phyloP scores from a whole-genome alignment of 1,140 invertebrate genomes.

The Drosophila ironensis region DNA sequence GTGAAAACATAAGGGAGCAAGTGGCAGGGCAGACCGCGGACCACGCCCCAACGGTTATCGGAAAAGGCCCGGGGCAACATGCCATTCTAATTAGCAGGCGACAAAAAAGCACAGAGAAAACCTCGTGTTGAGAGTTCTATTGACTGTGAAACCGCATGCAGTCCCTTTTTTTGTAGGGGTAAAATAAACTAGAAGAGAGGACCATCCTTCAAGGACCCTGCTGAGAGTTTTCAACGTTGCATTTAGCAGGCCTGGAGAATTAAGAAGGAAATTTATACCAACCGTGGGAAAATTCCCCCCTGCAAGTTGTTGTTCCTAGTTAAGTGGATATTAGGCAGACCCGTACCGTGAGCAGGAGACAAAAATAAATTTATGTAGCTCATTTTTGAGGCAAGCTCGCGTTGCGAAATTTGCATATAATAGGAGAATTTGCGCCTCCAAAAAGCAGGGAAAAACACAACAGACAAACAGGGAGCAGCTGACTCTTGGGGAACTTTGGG shows the following conservation, averaged over 20 bases:
- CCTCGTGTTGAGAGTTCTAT: slow-evolving; percentile 48
- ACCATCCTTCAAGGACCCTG: neutral
- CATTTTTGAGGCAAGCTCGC: slow-evolving; percentile 50
- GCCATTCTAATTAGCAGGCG: slow-evolving; percentile 49
- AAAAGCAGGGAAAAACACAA: neutral
- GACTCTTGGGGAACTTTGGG: slow-evolving; percentile 37
- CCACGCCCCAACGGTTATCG: slow-evolving; percentile 39
- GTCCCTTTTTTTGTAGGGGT: slow-evolving; percentile 18
- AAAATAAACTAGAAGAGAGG: slow-evolving; percentile 20
- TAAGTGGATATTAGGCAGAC: slow-evolving; percentile 22
- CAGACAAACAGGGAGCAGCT: slow-evolving; percentile 21
- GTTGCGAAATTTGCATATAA: slow-evolving; percentile 68
- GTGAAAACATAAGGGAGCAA: slow-evolving; percentile 1
- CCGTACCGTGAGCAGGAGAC: neutral
- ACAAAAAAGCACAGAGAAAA: slow-evolving; percentile 18
- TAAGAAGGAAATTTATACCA: too few species aligned
- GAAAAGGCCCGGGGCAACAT: slow-evolving; percentile 1
- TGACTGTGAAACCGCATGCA: slow-evolving; percentile 35
- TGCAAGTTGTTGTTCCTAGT: neutral
- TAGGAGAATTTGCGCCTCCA: slow-evolving; percentile 51
- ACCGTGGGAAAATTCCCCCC: too few species aligned
- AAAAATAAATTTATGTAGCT: slow-evolving; percentile 64
- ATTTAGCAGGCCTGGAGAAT: neutral
- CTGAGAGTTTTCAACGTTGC: neutral
- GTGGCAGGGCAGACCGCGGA: neutral